Conservation (phyloP, 2,888 invertebrate species). For the Tachina grossa region DNA sequence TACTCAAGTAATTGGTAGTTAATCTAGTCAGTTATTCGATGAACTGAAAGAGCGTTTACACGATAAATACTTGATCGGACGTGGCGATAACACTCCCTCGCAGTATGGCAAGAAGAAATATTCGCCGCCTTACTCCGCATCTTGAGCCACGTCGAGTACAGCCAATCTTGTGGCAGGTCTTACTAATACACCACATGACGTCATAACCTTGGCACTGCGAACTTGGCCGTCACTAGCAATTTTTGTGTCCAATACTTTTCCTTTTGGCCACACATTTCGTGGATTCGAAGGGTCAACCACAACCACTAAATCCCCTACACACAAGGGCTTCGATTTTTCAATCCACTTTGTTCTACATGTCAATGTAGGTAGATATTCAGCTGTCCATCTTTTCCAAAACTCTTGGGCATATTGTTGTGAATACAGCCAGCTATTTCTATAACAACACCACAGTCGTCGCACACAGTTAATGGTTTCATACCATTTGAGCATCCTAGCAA, state of each 20-base stretch:
- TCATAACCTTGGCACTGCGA: constrained; percentile 8
- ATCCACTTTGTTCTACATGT: neutral
- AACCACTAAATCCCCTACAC: neutral
- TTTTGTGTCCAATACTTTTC: neutral
- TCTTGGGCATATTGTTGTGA: no score
- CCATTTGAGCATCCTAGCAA: no score
- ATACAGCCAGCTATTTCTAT: no score
- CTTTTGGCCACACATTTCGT: constrained; percentile 10
- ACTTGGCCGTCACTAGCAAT: neutral
- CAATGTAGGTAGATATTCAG: neutral
- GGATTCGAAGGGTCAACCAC: constrained; percentile 20
- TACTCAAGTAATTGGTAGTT: no score
- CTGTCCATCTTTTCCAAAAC: neutral
- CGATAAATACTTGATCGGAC: no score
- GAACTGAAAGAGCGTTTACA: no score
- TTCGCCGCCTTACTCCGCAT: no score
- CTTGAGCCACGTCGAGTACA: no score
- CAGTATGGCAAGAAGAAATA: no score
- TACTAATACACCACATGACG: neutral
- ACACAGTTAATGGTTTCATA: constrained; percentile 11
- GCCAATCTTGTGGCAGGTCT: neutral
- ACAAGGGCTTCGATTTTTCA: constrained; percentile 2
- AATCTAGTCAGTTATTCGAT: neutral
- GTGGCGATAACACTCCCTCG: no score
- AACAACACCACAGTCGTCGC: neutral